Percentiles rank a stretch among this genome's conserved stretches.
Conservation (phyloP, 2,888 invertebrate genomes). For the Isoperla grammatica region DNA sequence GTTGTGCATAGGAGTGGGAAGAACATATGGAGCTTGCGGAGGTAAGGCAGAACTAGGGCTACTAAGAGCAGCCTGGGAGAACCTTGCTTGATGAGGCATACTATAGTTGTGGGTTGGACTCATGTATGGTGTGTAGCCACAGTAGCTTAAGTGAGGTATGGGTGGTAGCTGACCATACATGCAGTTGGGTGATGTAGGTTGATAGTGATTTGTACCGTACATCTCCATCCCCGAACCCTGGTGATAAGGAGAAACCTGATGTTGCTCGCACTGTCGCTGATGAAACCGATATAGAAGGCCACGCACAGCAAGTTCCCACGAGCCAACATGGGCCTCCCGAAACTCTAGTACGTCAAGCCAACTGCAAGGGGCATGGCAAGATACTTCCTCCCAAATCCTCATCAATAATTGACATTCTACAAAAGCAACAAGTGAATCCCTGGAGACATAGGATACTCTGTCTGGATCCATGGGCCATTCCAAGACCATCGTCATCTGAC, state of each 20-base stretch:
- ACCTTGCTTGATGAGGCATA: constrained; percentile 20
- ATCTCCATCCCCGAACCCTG: constrained; percentile 18
- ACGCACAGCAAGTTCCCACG: constrained; percentile 43
- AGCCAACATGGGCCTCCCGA: constrained; percentile 51
- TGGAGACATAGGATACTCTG: constrained; percentile 68
- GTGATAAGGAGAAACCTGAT: constrained; percentile 18
- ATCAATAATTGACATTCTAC: constrained; percentile 85
- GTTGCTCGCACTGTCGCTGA: constrained; percentile 31
- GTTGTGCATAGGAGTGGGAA: constrained; percentile 19
- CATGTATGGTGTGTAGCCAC: constrained; percentile 21
- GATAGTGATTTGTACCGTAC: constrained; percentile 25
- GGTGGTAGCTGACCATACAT: constrained; percentile 22
- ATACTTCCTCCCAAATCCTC: constrained; percentile 66
- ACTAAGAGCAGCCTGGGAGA: constrained; percentile 12
- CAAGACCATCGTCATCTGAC: constrained; percentile 45
- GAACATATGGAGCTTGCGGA: constrained; percentile 20
- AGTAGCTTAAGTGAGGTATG: constrained; percentile 19
- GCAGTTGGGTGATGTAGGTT: constrained; percentile 20
- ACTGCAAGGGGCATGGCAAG: constrained; percentile 48
- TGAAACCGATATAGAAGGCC: constrained; percentile 34
- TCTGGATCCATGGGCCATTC: constrained; percentile 78
- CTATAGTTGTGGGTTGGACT: constrained; percentile 21
- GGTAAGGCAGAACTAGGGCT: constrained; percentile 28
- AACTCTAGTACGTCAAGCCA: constrained; percentile 67
- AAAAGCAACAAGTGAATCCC: constrained; percentile 79